These are phyloP conservation scores for Sabatieria punctata DNA, from an alignment of 2,888 invertebrate genomes.

Conservation along the genomic window DNA sequence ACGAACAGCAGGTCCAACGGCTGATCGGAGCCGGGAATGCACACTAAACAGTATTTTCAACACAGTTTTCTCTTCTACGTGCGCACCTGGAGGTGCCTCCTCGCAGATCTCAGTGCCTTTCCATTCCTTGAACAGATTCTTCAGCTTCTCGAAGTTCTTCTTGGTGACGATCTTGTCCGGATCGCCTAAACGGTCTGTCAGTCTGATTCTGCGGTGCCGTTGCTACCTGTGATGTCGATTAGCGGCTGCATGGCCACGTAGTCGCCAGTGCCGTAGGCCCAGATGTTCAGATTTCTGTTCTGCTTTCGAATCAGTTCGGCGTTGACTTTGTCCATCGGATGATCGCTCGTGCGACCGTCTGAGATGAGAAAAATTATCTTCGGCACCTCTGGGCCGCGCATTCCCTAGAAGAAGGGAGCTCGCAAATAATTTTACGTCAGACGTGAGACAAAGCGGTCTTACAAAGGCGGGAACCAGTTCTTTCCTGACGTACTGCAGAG, in stretches of 20 bases:
- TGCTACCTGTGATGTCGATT: slow-evolving; percentile 15
- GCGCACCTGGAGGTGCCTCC: slow-evolving; percentile 21
- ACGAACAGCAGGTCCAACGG: slow-evolving; percentile 24
- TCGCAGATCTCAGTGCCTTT: slow-evolving; percentile 27
- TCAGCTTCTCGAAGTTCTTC: slow-evolving; percentile 16
- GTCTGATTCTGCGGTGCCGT: no score
- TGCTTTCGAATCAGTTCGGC: slow-evolving; percentile 15
- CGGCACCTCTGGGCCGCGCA: slow-evolving; percentile 22
- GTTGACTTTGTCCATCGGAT: slow-evolving; percentile 24
- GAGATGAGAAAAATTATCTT: slow-evolving; percentile 27
- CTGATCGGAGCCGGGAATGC: slow-evolving; percentile 25
- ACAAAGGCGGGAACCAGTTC: slow-evolving; percentile 18
- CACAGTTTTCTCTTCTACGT: no score
- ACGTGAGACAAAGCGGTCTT: no score
- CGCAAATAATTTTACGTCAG: no score
- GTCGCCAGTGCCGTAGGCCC: no score
- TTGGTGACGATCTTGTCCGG: slow-evolving; percentile 23
- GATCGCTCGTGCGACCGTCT: slow-evolving; percentile 28
- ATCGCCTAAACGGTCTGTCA: no score
- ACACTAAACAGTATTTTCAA: slow-evolving; percentile 12
- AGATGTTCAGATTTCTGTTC: no score
- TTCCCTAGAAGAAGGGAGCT: no score
- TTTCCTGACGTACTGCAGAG: slow-evolving; percentile 22
- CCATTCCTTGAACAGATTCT: slow-evolving; percentile 17
- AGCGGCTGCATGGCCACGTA: slow-evolving; percentile 27